Evolutionary conservation across 2,113 vertebrate species (phyloP), one percentile per base, ranked within the genome.

Genomic region (Panthera tigris): DNA sequence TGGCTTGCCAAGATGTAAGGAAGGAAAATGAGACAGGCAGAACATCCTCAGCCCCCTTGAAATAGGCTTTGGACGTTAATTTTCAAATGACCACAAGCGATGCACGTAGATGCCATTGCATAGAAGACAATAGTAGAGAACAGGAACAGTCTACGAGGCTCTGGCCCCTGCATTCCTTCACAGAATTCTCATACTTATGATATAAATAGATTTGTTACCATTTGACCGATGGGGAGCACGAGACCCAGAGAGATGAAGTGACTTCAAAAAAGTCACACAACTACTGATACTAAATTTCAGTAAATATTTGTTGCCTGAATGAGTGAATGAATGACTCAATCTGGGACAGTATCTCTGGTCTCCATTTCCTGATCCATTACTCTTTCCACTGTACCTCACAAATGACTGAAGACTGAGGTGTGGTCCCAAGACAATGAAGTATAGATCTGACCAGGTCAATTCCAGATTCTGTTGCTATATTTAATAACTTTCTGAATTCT

Each of bases 71-170:
- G 71, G 52, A 84, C 76, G 45, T 74, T 74, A 85, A 85, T 82
- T 92, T 95, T 85, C 83, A 89, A 95, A 45, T 95, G 93, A 92
- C 83, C 73, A 80, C 45, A 55, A 89, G 78, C 91, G 92, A 85
- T 86, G 89, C 79, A 39, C 50, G 21, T 91, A 91, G 76, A n/a
- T n/a, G n/a, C 78, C 41, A 81, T 92, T 91, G 95, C 82, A 65
- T 63, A 91, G 57, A 85, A 19, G 71, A 88, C 55, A 88, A 69
- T 91, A 80, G 89, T 50, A 95, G 83, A 89, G 71, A 95, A 48
- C 41, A 85, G 39, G 68, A 41, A 45, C 19, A 69, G 66, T 78
- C 65, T 94, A 39, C 48, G 74, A 63, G 63, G 29, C 86, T 88
- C 86, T 80, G 23, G n/a, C 16, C 39, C 78, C 45, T 91, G 71